Evolutionary conservation across 2,113 vertebrate genomes (phyloP).

Genomic region (Gallinago media): DNA sequence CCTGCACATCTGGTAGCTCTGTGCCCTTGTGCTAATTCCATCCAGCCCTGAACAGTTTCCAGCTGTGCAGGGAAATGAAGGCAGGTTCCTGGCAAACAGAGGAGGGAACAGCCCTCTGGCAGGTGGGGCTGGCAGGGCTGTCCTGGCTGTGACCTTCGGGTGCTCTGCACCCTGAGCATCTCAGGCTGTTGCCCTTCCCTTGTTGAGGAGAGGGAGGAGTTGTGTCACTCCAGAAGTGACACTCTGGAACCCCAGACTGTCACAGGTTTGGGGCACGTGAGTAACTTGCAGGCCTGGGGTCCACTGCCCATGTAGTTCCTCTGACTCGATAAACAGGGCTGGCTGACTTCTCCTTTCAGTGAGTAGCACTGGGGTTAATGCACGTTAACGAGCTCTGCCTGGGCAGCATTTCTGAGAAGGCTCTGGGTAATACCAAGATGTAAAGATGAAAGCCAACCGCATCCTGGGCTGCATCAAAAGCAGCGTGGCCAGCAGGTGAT

Average conservation of each 20-base stretch:
- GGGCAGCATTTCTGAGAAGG: slow-evolving; percentile 9
- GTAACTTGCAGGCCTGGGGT: not conserved
- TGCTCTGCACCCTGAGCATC: not conserved
- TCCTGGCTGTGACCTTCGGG: slow-evolving; percentile 25
- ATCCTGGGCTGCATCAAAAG: too few species aligned
- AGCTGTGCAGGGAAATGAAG: slow-evolving; percentile 49
- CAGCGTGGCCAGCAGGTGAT: too few species aligned
- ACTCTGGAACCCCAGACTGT: not conserved
- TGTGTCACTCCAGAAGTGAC: not conserved
- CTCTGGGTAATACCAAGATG: not conserved
- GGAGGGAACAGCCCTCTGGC: not conserved
- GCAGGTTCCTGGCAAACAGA: slow-evolving; percentile 2
- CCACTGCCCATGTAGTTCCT: not conserved
- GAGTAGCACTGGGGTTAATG: not conserved
- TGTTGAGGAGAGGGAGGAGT: not conserved
- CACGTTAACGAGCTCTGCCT: slow-evolving; percentile 11
- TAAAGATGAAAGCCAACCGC: too few species aligned
- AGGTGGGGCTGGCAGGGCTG: slow-evolving; percentile 38
- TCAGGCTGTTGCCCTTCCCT: not conserved
- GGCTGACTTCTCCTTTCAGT: not conserved
- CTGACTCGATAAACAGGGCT: not conserved
- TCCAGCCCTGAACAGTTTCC: slow-evolving; percentile 37
- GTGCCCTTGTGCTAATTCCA: not conserved
- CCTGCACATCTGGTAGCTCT: slow-evolving; percentile 38
- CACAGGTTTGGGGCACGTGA: not conserved